A percentile compares a stretch with the other conserved stretches of the same genome.
phyloP scores from a whole-genome alignment of 2,113 vertebrate species.

The Diadophis punctatus region DNA sequence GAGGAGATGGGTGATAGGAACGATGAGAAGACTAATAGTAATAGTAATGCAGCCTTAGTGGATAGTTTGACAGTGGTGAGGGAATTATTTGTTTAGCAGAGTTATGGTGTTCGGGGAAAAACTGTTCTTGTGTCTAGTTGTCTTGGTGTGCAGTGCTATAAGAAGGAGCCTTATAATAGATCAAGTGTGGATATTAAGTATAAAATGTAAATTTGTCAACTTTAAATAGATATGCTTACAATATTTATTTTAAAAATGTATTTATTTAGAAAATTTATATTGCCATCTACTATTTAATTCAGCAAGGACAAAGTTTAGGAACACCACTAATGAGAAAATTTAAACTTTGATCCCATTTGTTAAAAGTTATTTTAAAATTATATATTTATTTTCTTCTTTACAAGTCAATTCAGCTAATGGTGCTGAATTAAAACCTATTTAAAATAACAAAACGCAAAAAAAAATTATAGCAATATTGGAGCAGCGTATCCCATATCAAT shows the following conservation, averaged over 20 bases:
- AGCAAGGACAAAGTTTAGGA: neutral
- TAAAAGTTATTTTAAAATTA: neutral
- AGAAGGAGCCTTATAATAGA: neutral
- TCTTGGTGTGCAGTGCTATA: no score
- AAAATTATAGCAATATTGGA: neutral
- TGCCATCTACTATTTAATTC: neutral
- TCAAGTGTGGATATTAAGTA: neutral
- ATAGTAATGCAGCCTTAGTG: no score
- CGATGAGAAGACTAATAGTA: no score
- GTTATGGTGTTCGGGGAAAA: no score
- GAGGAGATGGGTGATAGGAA: no score
- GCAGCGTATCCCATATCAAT: neutral
- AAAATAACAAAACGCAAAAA: neutral
- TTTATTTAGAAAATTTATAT: no score
- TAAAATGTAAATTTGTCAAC: neutral
- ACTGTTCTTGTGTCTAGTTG: no score
- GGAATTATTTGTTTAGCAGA: no score
- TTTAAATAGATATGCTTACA: neutral
- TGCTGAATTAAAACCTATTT: neutral
- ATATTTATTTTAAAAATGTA: no score
- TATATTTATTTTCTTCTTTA: neutral
- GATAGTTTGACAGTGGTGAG: no score
- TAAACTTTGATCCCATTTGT: neutral
- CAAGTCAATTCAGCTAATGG: neutral
- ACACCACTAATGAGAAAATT: neutral